Evolutionary conservation across 2,113 vertebrate species (phyloP).

Genomic region (Anthoscopus minutus): DNA sequence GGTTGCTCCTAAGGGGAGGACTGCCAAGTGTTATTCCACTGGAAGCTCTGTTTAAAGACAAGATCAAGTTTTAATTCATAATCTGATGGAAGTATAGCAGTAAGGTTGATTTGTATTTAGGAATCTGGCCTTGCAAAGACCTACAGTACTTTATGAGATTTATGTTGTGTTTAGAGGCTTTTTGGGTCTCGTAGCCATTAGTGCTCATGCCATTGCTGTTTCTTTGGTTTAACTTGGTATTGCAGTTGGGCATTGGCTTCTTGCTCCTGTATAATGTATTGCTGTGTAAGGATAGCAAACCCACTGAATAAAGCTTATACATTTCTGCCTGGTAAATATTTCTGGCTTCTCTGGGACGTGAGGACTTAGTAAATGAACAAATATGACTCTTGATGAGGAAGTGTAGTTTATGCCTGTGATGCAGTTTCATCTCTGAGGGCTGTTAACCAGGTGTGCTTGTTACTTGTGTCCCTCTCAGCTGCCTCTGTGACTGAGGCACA

Average conservation of each 20-base stretch:
- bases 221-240: not conserved
- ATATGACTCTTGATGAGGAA: constrained; percentile 15
- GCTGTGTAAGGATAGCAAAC: constrained; percentile 9
- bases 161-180: not conserved
- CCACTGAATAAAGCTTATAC: not conserved
- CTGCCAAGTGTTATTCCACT: not conserved
- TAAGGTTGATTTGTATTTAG: not conserved
- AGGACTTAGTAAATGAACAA: constrained; percentile 44
- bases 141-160: not conserved
- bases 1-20: not conserved
- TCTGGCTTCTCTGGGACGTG: not conserved
- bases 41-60: not conserved
- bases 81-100: not conserved
- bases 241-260: not conserved
- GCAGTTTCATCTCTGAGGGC: not conserved
- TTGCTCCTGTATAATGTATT: not conserved
- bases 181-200: not conserved
- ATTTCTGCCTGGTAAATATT: constrained; percentile 29
- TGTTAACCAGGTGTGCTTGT: constrained; percentile 5
- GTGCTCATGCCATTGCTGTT: not conserved
- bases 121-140: not conserved
- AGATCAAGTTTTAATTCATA: not conserved
- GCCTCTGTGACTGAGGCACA: not conserved
- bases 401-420: not conserved
- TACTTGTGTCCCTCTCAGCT: not conserved